Evolutionary conservation across 2,888 invertebrate genomes (phyloP), one percentile per base, ranked within the genome.

Genomic region (Pyrgus malvae): DNA sequence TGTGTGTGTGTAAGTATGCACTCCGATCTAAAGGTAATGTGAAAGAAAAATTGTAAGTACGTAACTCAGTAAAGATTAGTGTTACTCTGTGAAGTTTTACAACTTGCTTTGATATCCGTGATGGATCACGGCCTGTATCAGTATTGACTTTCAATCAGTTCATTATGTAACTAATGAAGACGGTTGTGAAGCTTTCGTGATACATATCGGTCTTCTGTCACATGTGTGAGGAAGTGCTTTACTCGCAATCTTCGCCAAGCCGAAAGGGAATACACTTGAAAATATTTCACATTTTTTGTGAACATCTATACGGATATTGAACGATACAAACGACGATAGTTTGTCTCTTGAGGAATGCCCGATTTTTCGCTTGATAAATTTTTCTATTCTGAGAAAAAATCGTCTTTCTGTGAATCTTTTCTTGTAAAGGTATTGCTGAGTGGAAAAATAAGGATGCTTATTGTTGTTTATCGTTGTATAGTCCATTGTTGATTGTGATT

Each of bases 271-370:
- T 57, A 57, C 49, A 54, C 49, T 49, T 45, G 54, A 54, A 57
- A 54, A 57, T 57, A 54, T 57, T 54, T 54, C 54, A 54, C 57
- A 57, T 57, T 46, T 54, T 45, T 57, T 49, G n/a, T 37, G 27
- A 48, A 54, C 57, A 49, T 54, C 57, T 54, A 58, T 42, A 54
- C 48, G 42, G 56, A 57, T 55, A 55, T 58, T 55, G 57, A 55
- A 48, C 45, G 41, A 41, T 55, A 55, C 55, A 51, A 49, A 41
- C 41, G 55, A 48, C 55, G 46, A 37, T 46, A 33, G 46, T 44
- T 55, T 53, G 46, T 54, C 55, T 56, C 51, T 45, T 31, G 41
- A 53, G 48, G 42, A 53, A 50, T 55, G 46, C 56, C 56, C 46
- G 56, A 54, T 54, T 59, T 59, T 59, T 41, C 46, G 56, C 53